Conservation (phyloP, 2,113 vertebrate species). For the Triplophysa rosa region DNA sequence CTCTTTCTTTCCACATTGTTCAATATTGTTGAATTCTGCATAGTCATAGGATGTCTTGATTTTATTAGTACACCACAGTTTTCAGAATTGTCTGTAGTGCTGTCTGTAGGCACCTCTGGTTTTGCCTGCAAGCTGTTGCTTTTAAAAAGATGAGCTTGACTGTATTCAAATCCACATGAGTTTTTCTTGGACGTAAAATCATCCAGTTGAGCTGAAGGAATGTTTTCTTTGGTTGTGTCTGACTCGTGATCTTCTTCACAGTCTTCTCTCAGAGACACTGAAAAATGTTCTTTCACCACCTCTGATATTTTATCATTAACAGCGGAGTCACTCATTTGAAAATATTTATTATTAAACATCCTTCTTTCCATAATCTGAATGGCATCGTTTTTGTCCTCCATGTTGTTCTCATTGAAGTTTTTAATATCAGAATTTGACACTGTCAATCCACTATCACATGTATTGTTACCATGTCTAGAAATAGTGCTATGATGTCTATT, state of each 20-base stretch:
- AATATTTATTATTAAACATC: slow-evolving; percentile 1
- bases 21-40: background rate
- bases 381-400: slow-evolving; percentile 1
- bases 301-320: slow-evolving; percentile 75
- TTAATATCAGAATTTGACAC: background rate
- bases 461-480: background rate
- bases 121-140: background rate
- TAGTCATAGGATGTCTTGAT: background rate
- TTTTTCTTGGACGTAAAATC: background rate
- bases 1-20: background rate
- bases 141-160: background rate
- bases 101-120: background rate
- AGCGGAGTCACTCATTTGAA: slow-evolving; percentile 58
- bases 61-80: background rate
- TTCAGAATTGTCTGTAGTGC: background rate
- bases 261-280: slow-evolving; percentile 42
- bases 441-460: background rate
- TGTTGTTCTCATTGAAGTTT: background rate
- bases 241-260: slow-evolving; percentile 19
- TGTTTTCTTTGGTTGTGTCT: background rate
- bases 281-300: slow-evolving; percentile 71
- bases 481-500: background rate
- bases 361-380: slow-evolving; percentile 5
- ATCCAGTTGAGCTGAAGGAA: background rate
- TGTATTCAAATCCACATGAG: background rate